Base-by-base conservation (phyloP, 1,140 invertebrate species). In the Apolygus lucorum region DNA sequence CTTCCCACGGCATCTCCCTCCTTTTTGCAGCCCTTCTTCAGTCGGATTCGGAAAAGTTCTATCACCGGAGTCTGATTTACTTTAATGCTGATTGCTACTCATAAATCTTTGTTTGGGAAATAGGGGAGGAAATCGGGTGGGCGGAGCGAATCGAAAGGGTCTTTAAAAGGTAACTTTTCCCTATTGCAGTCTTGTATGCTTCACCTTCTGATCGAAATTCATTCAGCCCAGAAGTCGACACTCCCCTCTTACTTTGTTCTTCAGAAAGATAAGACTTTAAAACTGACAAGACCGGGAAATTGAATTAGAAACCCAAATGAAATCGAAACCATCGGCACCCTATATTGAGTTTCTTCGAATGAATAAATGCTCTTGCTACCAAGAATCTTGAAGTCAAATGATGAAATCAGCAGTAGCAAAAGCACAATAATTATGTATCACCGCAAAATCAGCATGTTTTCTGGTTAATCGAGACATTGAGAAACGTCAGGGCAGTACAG, bases 71-170 rank as follows among this genome's bases (percentile, higher is more conserved):
- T 59, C 13, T 59, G 54, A 59, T 59, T 59, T 59, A 59, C 54
- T 59, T 59, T 59, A 59, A 59, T 59, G 54, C 54, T 59, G 54
- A 59, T 59, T 59, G 54, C 54, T 59, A 59, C 54, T 59, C 54
- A 59, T 59, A 59, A 59, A 59, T 59, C 54, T 59, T 59, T 13
- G 11, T 59, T 59, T 13, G 54, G 22, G 54, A 59, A 59, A 59
- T 11, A 59, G 54, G 22, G 22, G 22, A 59, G 22, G n/a, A n/a
- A n/a, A n/a, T n/a, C n/a, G n/a, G n/a, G n/a, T n/a, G n/a, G 22
- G 54, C 54, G 54, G 34, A 24, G 11, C 4, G 54, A 13, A 24
- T 24, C 13, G 22, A 21, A 24, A 24, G 22, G 54, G 22, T 22
- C 54, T 59, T 59, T 59, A 11, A 59, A 59, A 59, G 54, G 54